phyloP scores from a whole-genome alignment of 1,140 invertebrate species.

The Planococcus citri region DNA sequence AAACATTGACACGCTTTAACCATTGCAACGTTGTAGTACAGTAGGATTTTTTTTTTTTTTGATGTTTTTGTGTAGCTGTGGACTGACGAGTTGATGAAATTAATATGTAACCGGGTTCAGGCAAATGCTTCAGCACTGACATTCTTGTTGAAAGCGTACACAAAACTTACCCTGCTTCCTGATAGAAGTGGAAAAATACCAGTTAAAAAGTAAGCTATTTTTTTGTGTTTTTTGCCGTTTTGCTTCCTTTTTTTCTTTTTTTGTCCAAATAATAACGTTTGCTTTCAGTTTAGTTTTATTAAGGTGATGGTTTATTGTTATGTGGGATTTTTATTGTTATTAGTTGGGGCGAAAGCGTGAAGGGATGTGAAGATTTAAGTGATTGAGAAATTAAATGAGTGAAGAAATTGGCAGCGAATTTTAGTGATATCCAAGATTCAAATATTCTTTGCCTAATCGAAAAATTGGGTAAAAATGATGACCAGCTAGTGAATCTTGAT shows the following conservation, averaged over 20 bases:
- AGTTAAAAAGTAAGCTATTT: constrained; percentile 12
- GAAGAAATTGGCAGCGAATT: no score
- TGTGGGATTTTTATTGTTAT: no score
- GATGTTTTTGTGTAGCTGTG: constrained; percentile 17
- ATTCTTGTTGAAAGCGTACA: constrained; percentile 19
- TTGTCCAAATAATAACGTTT: not conserved
- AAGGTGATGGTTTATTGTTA: no score
- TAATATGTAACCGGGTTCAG: constrained; percentile 20
- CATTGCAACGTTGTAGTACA: not conserved
- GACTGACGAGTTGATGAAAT: constrained; percentile 20
- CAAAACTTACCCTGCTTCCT: constrained; percentile 15
- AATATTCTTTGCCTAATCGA: no score
- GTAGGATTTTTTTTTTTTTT: constrained; percentile 11
- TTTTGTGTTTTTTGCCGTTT: not conserved
- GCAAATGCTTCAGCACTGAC: constrained; percentile 18
- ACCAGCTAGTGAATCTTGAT: no score
- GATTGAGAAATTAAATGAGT: no score
- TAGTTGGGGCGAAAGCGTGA: no score
- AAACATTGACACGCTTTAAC: not conserved
- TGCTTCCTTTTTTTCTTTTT: not conserved
- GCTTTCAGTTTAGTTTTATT: no score
- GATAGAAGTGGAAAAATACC: constrained; percentile 14
- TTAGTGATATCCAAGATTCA: no score
- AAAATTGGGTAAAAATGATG: no score
- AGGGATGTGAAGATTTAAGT: no score